Conservation (phyloP, 1,140 invertebrate species). For the Ylistrum balloti region DNA sequence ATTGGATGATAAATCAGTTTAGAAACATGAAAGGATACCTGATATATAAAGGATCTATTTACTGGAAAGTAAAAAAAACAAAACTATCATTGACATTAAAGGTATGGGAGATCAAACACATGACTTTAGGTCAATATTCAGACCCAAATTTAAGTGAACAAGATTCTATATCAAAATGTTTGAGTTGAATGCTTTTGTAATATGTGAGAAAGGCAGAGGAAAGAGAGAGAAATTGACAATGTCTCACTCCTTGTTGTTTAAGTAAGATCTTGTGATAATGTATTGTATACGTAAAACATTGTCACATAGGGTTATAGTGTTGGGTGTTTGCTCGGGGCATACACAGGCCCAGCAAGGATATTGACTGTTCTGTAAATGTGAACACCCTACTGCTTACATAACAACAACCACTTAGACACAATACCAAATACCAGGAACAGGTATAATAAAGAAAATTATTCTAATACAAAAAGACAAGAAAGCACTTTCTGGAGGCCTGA, state of each 20-base stretch:
- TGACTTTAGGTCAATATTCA: neutral
- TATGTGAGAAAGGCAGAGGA: neutral
- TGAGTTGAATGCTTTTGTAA: neutral
- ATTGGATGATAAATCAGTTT: neutral
- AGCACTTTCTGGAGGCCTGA: no score
- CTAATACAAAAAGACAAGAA: no score
- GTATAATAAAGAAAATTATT: neutral
- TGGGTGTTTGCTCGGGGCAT: neutral
- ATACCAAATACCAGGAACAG: neutral
- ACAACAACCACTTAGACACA: neutral
- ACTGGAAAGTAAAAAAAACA: neutral
- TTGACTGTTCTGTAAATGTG: neutral
- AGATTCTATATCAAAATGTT: neutral
- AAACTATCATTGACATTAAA: neutral
- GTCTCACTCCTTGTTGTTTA: neutral
- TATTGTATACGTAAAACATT: conserved; percentile 4
- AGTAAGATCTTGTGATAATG: neutral
- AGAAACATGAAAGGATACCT: neutral
- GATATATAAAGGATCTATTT: neutral
- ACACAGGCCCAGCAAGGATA: neutral
- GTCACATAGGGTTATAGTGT: neutral
- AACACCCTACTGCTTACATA: neutral
- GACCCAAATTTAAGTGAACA: conserved; percentile 34
- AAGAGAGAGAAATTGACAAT: neutral
- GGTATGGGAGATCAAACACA: neutral